Percentiles rank a stretch among this genome's conserved stretches.
Conservation (phyloP, 1,140 invertebrate species). For the Aporrectodea caliginosa region DNA sequence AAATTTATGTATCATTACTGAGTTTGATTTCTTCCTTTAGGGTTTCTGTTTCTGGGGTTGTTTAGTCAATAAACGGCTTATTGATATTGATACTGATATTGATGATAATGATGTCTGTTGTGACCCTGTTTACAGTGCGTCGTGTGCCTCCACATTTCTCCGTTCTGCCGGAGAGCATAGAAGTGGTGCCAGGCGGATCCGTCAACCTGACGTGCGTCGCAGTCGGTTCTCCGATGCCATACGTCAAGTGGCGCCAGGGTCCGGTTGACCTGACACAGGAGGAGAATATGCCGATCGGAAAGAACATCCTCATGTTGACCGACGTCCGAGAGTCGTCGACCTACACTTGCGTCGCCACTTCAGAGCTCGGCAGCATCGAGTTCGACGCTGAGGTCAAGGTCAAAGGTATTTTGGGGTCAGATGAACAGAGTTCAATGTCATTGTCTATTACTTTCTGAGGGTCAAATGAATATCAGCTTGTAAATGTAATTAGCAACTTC, state of each 20-base stretch:
- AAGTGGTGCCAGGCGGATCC: conserved; percentile 85
- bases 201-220: conserved; percentile 94
- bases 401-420: conserved; percentile 7
- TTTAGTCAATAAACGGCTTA: too few relatives aligned
- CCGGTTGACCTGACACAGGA: conserved; percentile 73
- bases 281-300: conserved; percentile 56
- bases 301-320: conserved; percentile 77
- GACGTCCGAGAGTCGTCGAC: conserved; percentile 64
- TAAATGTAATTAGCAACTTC: too few relatives aligned
- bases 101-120: not conserved
- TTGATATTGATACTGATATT: too few relatives aligned
- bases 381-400: conserved; percentile 8
- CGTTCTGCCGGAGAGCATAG: conserved; percentile 76
- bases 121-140: conserved; percentile 69
- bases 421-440: not conserved
- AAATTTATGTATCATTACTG: too few relatives aligned
- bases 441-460: too few relatives aligned
- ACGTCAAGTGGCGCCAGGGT: conserved; percentile 91
- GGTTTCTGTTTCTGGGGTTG: too few relatives aligned
- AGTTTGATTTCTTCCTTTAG: too few relatives aligned
- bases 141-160: conserved; percentile 91
- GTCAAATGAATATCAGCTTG: too few relatives aligned
- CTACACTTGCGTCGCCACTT: conserved; percentile 17
- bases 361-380: conserved; percentile 18
- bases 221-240: conserved; percentile 94